phyloP scores from a whole-genome alignment of 2,888 invertebrate genomes.

The Pandemis cinnamomeana region DNA sequence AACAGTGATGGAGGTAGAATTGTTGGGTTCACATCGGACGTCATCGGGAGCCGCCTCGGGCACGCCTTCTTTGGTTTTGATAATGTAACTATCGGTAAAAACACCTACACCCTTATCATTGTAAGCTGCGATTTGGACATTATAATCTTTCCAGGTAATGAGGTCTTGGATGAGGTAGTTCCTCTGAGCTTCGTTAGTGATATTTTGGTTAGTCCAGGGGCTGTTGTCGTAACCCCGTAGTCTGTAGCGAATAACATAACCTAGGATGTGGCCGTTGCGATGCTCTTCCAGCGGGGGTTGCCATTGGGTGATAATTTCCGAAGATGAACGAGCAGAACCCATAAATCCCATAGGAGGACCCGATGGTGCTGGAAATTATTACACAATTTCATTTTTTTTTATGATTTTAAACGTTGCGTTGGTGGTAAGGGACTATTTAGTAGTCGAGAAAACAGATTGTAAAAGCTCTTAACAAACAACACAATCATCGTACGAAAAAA shows the following conservation, averaged over 20 bases:
- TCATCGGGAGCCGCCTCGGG: conserved; percentile 96
- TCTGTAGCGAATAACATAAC: conserved; percentile 96
- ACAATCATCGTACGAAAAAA: background rate
- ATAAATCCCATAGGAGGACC: conserved; percentile 98
- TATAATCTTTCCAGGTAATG: conserved; percentile 99
- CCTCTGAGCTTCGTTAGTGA: conserved; percentile 96
- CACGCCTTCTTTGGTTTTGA: conserved; percentile 98
- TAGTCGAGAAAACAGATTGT: background rate
- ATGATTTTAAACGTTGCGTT: conserved; percentile 4
- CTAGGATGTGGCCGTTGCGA: conserved; percentile 97
- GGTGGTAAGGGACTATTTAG: conserved; percentile 2
- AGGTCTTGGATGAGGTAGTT: conserved; percentile 95
- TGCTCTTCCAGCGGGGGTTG: conserved; percentile 97
- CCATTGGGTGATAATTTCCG: conserved; percentile 99
- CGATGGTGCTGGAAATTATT: conserved; percentile 90
- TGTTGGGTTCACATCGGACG: conserved; percentile 90
- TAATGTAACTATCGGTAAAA: conserved; percentile 95
- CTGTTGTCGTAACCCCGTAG: conserved; percentile 96
- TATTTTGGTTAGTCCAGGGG: conserved; percentile 96
- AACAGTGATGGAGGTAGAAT: conserved; percentile 93
- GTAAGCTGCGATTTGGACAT: conserved; percentile 97
- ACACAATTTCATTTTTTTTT: background rate
- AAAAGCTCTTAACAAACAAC: conserved; percentile 1
- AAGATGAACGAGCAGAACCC: conserved; percentile 96
- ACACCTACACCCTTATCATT: conserved; percentile 98